Percentiles rank a stretch among this genome's conserved stretches.
These are phyloP conservation scores for Nyleta sp. DNA, from an alignment of 2,888 invertebrate species.

Conservation along the genomic window DNA sequence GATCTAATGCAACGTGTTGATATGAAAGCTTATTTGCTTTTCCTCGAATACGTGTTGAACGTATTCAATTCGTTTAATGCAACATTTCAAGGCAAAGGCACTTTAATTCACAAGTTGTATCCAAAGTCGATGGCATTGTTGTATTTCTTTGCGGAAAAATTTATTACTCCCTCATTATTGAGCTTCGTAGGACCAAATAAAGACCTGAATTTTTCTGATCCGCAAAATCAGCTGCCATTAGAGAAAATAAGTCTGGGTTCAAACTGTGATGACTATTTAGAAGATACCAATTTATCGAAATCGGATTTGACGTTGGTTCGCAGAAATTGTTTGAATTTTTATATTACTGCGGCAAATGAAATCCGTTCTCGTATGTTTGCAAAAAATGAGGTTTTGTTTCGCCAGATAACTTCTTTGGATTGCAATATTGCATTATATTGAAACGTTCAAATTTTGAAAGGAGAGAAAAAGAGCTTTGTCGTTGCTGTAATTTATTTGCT, in stretches of 20 bases:
- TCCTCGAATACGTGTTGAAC: conserved; percentile 40
- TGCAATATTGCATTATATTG: conserved; percentile 5
- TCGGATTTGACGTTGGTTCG: neutral
- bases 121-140: conserved; percentile 18
- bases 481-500: too few species aligned
- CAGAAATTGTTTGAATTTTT: conserved; percentile 13
- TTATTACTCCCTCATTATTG: neutral
- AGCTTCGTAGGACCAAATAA: neutral
- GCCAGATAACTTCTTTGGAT: neutral
- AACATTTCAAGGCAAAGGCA: conserved; percentile 20
- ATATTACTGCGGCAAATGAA: neutral
- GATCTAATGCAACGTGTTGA: neutral
- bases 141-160: conserved; percentile 10
- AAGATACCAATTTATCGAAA: neutral
- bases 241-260: neutral
- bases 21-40: conserved; percentile 35
- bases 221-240: neutral
- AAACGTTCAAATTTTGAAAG: too few species aligned
- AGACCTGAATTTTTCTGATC: neutral
- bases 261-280: conserved; percentile 4
- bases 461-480: too few species aligned
- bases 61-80: conserved; percentile 40
- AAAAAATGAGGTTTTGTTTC: neutral
- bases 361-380: conserved; percentile 2
- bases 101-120: conserved; percentile 26